Evolutionary conservation across 2,113 vertebrate genomes (phyloP).

Genomic region (Setophaga petechia): DNA sequence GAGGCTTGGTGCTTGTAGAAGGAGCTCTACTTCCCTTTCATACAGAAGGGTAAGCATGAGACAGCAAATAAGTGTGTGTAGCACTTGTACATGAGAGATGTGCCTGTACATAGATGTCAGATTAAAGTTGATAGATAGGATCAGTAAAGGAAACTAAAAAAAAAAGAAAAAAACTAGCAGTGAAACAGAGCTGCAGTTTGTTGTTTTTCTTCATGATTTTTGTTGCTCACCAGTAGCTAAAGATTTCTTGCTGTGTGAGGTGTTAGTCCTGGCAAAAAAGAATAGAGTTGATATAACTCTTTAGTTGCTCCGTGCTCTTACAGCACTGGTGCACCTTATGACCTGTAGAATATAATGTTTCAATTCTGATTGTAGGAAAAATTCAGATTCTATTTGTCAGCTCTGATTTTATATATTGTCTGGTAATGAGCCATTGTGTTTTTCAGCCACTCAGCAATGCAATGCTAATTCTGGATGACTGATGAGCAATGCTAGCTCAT

Average conservation of each 20-base stretch:
- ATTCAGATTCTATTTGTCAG: not conserved
- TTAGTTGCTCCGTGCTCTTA: not conserved
- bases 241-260: not conserved
- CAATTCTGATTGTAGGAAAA: not conserved
- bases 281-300: not conserved
- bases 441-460: not conserved
- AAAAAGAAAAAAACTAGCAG: not conserved
- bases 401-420: not conserved
- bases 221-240: not conserved
- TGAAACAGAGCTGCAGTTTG: not conserved
- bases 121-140: not conserved
- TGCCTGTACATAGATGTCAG: not conserved
- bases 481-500: not conserved
- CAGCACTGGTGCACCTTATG: not conserved
- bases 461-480: not conserved
- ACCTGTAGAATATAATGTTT: not conserved
- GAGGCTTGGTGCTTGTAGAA: not conserved
- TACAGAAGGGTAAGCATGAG: not conserved
- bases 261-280: not conserved
- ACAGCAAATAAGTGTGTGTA: not conserved
- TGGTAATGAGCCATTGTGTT: not conserved
- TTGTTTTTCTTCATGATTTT: not conserved
- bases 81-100: not conserved
- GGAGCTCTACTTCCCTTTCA: not conserved
- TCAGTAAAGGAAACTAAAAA: not conserved